Conservation (phyloP, 1,140 invertebrate species). For the Phortica variegata region DNA sequence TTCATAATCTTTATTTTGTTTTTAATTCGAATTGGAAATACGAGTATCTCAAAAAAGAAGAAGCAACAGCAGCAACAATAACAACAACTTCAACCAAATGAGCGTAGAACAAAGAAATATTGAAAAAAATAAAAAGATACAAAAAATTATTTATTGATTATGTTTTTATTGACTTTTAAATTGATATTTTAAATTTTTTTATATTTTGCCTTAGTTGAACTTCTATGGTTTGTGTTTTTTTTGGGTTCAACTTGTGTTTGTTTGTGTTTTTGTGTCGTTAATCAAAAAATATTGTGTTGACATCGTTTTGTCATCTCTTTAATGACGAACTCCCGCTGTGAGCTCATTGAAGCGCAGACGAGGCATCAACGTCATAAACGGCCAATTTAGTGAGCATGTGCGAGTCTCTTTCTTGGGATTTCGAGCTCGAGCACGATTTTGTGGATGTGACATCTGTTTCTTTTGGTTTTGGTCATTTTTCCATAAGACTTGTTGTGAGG, state of each 20-base stretch:
- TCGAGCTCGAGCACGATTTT: too few species aligned
- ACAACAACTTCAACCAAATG: too few species aligned
- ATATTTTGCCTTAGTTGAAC: slow-evolving; percentile 14
- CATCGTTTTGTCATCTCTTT: slow-evolving; percentile 49
- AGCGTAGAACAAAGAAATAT: not conserved
- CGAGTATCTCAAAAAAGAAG: slow-evolving; percentile 35
- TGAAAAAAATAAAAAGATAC: slow-evolving; percentile 9
- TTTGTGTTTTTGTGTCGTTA: slow-evolving; percentile 38
- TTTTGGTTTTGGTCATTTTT: too few species aligned
- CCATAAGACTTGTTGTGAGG: too few species aligned
- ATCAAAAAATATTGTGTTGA: slow-evolving; percentile 50
- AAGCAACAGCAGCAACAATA: not conserved
- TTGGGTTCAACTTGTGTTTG: slow-evolving; percentile 9
- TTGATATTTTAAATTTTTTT: slow-evolving; percentile 38
- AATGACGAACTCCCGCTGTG: slow-evolving; percentile 43
- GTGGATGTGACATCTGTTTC: too few species aligned
- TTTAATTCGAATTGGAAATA: slow-evolving; percentile 50
- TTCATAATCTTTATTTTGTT: slow-evolving; percentile 51
- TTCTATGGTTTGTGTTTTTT: slow-evolving; percentile 4
- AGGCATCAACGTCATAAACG: too few species aligned
- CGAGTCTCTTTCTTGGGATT: too few species aligned
- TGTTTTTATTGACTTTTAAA: slow-evolving; percentile 45
- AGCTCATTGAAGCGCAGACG: too few species aligned
- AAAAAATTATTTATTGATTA: slow-evolving; percentile 29
- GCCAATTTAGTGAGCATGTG: not conserved